Evolutionary conservation across 2,888 invertebrate genomes (phyloP).

Genomic region (Adelognathus sp.): DNA sequence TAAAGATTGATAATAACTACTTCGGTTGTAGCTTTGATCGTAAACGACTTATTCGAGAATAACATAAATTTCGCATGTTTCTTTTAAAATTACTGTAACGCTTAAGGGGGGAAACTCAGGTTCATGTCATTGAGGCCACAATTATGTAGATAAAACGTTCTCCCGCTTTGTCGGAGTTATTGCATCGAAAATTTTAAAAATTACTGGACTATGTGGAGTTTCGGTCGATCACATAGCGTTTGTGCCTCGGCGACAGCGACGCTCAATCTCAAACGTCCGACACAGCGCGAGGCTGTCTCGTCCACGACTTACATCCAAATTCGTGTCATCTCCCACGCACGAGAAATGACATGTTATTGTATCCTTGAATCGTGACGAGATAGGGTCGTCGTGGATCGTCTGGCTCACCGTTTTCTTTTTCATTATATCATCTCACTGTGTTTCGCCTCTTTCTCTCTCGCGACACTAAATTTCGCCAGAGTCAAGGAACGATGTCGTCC

Average conservation of each 20-base stretch:
- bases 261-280: background rate
- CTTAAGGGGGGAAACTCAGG: too few species aligned
- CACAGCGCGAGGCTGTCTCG: background rate
- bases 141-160: too few species aligned
- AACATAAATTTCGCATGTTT: too few species aligned
- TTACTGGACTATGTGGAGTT: too few species aligned
- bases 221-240: background rate
- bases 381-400: conserved; percentile 9
- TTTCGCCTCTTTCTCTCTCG: background rate
- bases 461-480: background rate
- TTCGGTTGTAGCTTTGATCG: too few species aligned
- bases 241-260: background rate
- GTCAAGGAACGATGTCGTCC: background rate
- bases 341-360: conserved; percentile 12
- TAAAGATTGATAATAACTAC: too few species aligned
- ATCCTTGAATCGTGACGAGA: conserved; percentile 47
- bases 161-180: too few species aligned
- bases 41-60: too few species aligned
- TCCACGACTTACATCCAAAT: conserved; percentile 3
- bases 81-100: too few species aligned
- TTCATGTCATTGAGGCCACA: too few species aligned
- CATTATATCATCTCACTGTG: background rate
- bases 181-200: too few species aligned
- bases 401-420: background rate
- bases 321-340: conserved; percentile 50